Base-by-base conservation (phyloP, 1,140 invertebrate species). In the Drosophila lacteicornis region DNA sequence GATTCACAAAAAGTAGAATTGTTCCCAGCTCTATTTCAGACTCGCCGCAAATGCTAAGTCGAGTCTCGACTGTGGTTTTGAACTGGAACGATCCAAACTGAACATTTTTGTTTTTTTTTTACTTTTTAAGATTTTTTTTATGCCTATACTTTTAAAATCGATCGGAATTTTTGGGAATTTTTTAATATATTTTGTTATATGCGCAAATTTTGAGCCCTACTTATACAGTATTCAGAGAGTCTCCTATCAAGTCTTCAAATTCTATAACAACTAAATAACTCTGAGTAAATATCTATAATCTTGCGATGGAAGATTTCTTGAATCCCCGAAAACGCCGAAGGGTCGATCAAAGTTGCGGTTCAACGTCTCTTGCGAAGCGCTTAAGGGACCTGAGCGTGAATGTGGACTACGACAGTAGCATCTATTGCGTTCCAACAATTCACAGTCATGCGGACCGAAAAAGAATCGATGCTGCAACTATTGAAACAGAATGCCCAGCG, bases 241-340 rank as follows among this genome's bases (percentile, higher is more conserved):
- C 22, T 22, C 1, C 5, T 11, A 3, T 17, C 9, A 33, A 53
- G 30, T 13, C 13, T 1, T 6, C 3, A 36, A 53, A 1, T 46
- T 38, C 36, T 19, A 13, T 4, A 53, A 11, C 33, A 36, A 12
- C 3, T 6, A 4, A 51, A 13, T 38, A 22, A 11, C 33, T 33
- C 9, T 12, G 33, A 11, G 2, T 3, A 36, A 36, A 3, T 11
- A 12, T 2, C 36, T 15, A 1, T 3, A 38, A 19, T 4, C 6
- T 55, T 13, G 13, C 11, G 19, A 55, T 55, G 51, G 51, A 8
- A 12, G 12, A 19, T 19, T 15, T 53, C 12, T 15, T 38, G 12
- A 53, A 36, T 12, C 12, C 51, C 1, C 33, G 51, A 36, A 55
- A 55, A 9, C 51, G 51, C 6, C 30, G 51, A 55, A 38, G 30